Evolutionary conservation across 2,888 invertebrate species (phyloP).

Genomic region (Drosophila barbarae): DNA sequence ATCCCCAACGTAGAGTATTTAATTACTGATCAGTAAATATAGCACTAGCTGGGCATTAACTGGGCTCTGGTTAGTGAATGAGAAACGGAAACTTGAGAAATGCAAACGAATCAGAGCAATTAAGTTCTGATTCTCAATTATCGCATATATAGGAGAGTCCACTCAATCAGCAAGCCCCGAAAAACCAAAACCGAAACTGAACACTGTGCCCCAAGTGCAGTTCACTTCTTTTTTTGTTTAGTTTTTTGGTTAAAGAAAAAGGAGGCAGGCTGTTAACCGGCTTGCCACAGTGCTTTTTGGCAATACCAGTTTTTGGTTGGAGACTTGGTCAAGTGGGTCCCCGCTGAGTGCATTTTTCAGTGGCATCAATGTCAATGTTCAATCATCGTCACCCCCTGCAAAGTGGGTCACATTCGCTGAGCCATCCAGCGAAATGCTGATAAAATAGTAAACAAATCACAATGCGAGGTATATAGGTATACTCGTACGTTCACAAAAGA

Average conservation of each 20-base stretch:
- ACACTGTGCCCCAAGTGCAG: conserved; percentile 23
- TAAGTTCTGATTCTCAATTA: conserved; percentile 19
- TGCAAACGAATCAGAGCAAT: conserved; percentile 32
- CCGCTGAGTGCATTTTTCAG: conserved; percentile 46
- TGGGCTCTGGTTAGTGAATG: conserved; percentile 3
- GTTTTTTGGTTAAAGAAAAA: conserved; percentile 7
- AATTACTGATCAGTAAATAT: conserved; percentile 12
- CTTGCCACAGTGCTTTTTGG: conserved; percentile 36
- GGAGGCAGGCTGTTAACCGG: conserved; percentile 24
- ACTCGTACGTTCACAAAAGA: conserved; percentile 9
- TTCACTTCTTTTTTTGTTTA: conserved; percentile 3
- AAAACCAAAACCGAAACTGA: conserved; percentile 5
- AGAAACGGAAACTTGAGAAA: conserved; percentile 28
- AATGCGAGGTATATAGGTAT: background rate
- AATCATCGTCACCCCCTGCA: conserved; percentile 21
- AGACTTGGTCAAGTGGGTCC: conserved; percentile 34
- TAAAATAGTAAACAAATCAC: conserved; percentile 20
- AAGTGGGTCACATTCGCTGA: conserved; percentile 36
- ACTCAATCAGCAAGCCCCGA: conserved; percentile 35
- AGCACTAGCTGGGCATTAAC: conserved; percentile 1
- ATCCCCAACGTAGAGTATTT: conserved; percentile 1
- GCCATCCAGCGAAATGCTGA: conserved; percentile 11
- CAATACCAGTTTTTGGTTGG: conserved; percentile 41
- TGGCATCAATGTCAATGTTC: conserved; percentile 68
- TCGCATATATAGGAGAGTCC: conserved; percentile 26